phyloP scores from a whole-genome alignment of 2,113 vertebrate genomes.

The Melospiza melodia region DNA sequence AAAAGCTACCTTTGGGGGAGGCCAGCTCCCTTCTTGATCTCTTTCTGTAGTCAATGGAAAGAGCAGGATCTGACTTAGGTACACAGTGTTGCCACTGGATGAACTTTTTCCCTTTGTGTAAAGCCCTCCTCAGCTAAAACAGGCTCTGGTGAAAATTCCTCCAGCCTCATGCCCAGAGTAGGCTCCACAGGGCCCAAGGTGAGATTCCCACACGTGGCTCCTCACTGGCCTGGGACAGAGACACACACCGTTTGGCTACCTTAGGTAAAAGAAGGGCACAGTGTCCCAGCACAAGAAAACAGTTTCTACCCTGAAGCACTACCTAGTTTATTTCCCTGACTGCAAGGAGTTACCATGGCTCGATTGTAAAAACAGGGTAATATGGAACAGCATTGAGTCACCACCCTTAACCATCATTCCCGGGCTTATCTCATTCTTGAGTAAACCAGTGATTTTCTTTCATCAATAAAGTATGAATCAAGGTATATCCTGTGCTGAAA shows the following conservation, averaged over 20 bases:
- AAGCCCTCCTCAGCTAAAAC: background rate
- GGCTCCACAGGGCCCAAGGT: background rate
- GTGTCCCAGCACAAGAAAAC: background rate
- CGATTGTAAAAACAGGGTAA: background rate
- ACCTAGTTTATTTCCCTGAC: background rate
- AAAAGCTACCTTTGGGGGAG: background rate
- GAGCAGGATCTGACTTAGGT: background rate
- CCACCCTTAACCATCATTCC: background rate
- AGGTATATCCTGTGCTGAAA: background rate
- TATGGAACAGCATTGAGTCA: background rate
- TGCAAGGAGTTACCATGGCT: background rate
- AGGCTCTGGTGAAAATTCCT: background rate
- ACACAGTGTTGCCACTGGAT: background rate
- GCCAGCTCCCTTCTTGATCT: background rate
- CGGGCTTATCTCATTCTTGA: background rate
- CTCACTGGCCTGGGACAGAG: background rate
- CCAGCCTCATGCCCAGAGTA: background rate
- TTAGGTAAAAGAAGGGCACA: background rate
- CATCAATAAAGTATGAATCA: background rate
- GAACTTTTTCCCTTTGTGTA: background rate
- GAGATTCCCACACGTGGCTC: accelerated
- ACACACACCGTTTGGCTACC: background rate
- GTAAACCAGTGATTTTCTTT: background rate
- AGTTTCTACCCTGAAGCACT: background rate
- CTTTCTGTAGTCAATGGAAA: background rate